Percentiles rank a stretch among this genome's conserved stretches.
Conservation (phyloP, 2,888 invertebrate genomes). For the Argyresthia albistria region DNA sequence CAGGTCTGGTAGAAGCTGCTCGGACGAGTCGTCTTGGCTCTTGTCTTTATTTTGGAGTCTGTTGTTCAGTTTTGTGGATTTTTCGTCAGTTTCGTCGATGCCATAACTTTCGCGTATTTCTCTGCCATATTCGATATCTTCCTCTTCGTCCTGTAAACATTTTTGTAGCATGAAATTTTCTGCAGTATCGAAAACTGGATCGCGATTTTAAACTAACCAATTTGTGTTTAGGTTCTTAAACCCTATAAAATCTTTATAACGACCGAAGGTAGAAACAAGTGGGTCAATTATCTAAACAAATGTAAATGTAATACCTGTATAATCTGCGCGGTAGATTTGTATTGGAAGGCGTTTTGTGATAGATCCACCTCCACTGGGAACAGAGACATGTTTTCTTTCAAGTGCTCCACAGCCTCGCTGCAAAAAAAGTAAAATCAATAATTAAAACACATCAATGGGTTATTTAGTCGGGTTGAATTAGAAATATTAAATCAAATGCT, state of each 20-base stretch:
- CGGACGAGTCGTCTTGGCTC: slow-evolving; percentile 35
- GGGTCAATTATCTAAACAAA: no score
- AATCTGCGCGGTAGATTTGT: slow-evolving; percentile 76
- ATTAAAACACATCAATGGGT: no score
- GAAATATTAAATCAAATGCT: no score
- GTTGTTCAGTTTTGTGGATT: slow-evolving; percentile 47
- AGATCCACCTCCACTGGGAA: slow-evolving; percentile 98
- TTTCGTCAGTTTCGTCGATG: slow-evolving; percentile 45
- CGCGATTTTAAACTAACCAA: no score
- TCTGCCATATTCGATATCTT: slow-evolving; percentile 62
- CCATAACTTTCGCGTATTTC: slow-evolving; percentile 64
- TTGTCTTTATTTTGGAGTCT: slow-evolving; percentile 44
- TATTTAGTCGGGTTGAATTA: no score
- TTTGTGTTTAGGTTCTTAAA: no score
- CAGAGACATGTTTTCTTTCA: slow-evolving; percentile 81
- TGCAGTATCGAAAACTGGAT: no score
- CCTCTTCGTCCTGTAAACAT: slow-evolving; percentile 64
- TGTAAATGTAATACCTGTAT: slow-evolving; percentile 60
- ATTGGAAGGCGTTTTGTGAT: slow-evolving; percentile 92
- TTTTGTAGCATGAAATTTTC: slow-evolving; percentile 30
- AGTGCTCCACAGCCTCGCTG: slow-evolving; percentile 81
- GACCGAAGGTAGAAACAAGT: no score
- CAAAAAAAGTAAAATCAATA: slow-evolving; percentile 58
- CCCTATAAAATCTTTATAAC: no score
- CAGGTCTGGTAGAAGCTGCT: slow-evolving; percentile 40